Evolutionary conservation across 2,113 vertebrate genomes (phyloP).

Genomic region (Myrmecobius fasciatus): DNA sequence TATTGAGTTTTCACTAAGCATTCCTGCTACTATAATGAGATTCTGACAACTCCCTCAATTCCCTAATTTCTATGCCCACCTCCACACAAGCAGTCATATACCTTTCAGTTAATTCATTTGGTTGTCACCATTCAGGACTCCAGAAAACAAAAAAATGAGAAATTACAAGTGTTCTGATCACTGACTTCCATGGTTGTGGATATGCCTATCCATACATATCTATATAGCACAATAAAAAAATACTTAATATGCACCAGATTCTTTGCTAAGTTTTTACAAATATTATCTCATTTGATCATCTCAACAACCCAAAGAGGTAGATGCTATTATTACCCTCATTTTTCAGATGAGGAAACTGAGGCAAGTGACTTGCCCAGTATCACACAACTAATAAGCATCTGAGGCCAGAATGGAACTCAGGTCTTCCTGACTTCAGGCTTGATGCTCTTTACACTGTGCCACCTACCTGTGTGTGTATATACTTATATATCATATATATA

Average conservation of each 20-base stretch:
- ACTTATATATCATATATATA: too few relatives aligned
- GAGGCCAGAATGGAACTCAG: not conserved
- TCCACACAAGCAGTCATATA: too few relatives aligned
- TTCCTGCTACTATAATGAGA: not conserved
- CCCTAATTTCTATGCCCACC: too few relatives aligned
- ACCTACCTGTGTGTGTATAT: not conserved
- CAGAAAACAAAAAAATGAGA: not conserved
- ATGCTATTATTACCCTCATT: not conserved
- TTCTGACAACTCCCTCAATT: not conserved
- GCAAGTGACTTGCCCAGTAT: not conserved
- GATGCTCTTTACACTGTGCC: not conserved
- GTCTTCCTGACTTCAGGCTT: not conserved
- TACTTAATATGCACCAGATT: not conserved
- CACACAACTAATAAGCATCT: not conserved
- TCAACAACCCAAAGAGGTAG: not conserved
- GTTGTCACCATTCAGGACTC: not conserved
- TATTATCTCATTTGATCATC: not conserved
- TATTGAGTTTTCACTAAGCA: not conserved
- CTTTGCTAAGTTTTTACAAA: not conserved
- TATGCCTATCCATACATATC: not conserved
- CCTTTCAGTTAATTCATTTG: too few relatives aligned
- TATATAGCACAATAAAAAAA: not conserved
- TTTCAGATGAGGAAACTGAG: not conserved
- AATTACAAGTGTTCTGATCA: not conserved
- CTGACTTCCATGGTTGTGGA: not conserved